Evolutionary conservation across 2,797 vertebrate species (phyloP).

Genomic region (Columba guinea): DNA sequence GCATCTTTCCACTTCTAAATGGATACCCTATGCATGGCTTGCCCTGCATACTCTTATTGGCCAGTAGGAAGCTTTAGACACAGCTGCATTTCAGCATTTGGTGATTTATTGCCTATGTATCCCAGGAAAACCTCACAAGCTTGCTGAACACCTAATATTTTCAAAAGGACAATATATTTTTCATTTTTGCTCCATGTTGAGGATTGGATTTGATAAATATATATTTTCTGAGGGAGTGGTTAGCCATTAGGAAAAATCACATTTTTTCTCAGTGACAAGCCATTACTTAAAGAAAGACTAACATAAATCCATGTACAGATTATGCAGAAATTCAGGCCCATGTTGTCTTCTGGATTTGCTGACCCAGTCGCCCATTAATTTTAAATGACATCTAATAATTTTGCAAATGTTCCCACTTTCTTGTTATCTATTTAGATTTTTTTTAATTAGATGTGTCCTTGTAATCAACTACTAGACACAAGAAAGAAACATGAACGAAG

Average conservation of each 20-base stretch:
- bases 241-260: neutral
- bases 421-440: neutral
- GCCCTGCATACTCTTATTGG: neutral
- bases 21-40: rapidly evolving
- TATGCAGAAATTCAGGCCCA: neutral
- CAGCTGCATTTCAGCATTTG: neutral
- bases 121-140: no score
- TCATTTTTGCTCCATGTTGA: neutral
- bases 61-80: neutral
- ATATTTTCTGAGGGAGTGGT: neutral
- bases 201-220: neutral
- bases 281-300: neutral
- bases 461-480: slow-evolving; percentile 13
- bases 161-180: neutral
- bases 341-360: neutral
- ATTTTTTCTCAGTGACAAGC: slow-evolving; percentile 17
- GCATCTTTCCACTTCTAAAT: neutral
- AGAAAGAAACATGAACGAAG: neutral
- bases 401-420: neutral
- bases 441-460: slow-evolving; percentile 27
- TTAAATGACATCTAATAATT: neutral
- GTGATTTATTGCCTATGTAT: neutral
- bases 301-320: neutral
- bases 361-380: neutral
- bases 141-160: neutral